Evolutionary conservation across 2,888 invertebrate genomes (phyloP).

Genomic region (Dioctria rufipes): DNA sequence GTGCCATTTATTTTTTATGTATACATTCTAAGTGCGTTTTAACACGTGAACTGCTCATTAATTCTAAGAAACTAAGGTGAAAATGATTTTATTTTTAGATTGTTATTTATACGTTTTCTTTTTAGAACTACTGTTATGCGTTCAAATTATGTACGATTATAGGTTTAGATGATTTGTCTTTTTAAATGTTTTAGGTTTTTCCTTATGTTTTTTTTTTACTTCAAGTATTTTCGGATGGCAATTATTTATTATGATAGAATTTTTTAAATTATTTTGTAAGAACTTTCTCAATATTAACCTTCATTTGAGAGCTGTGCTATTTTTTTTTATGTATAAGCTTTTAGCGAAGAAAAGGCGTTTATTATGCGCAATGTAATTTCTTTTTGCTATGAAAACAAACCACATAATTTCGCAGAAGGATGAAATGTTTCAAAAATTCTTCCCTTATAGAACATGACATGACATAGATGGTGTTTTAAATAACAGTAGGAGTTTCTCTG

Average conservation of each 20-base stretch:
- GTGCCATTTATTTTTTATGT: constrained; percentile 35
- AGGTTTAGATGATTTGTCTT: not conserved
- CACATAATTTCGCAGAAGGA: no score
- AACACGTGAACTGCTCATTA: constrained; percentile 40
- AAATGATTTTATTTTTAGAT: constrained; percentile 19
- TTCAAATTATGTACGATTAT: constrained; percentile 13
- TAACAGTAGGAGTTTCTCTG: no score
- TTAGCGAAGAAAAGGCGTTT: not conserved
- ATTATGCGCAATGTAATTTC: no score
- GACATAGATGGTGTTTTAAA: no score
- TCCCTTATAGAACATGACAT: no score
- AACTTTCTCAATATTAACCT: no score
- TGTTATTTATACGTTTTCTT: not conserved
- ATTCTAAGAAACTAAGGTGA: constrained; percentile 25
- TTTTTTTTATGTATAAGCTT: constrained; percentile 6
- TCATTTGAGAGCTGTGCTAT: not conserved
- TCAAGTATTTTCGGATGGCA: constrained; percentile 19
- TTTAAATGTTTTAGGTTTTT: not conserved
- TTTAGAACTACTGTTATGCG: constrained; percentile 7
- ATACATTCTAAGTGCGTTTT: constrained; percentile 6
- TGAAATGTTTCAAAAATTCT: no score
- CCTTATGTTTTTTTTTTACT: constrained; percentile 13
- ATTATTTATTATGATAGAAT: constrained; percentile 19
- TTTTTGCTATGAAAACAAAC: no score
- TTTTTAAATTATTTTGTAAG: constrained; percentile 13